Evolutionary conservation across 2,888 invertebrate species (phyloP), one percentile per base, ranked within the genome.

Genomic region (Tetranychus truncatus): DNA sequence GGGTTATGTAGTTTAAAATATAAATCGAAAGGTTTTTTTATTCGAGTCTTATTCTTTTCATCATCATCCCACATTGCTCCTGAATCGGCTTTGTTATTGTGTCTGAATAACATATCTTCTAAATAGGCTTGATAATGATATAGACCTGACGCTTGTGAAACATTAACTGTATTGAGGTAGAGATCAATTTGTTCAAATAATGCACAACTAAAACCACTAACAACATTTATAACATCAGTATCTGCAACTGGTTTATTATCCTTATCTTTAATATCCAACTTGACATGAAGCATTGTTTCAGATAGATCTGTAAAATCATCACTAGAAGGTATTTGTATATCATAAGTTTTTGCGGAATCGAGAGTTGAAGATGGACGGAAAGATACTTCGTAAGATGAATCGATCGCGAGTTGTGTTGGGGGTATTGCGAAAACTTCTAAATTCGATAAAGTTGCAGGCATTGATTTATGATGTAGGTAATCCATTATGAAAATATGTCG

Each of bases 401-500:
- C 69, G 1, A 69, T 69, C 1, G 69, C 69, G 11, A 20, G 15
- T 8, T 69, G 69, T 6, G 69, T 69, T 3, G n/a, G 69, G 6
- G 69, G 69, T 5, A 69, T 24, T 6, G 18, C 11, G 1, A 69
- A 69, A 11, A 69, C 20, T 24, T 69, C 69, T 11, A 69, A 20
- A 4, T 69, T 20, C 6, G n/a, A n/a, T 20, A n/a, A n/a, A 6
- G 69, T 69, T 5, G 69, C 69, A 8, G 69, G 69, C 15, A 69
- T 20, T 5, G 69, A 69, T 4, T 9, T 20, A 8, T 20, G 11
- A 69, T 69, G 69, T 5, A 69, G 20, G 1, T 69, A 69, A 20
- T 69, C 69, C 69, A 69, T 69, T 69, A 46, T 46, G 46, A 11
- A 21, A 69, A 69, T 0, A 69, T 69, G 20, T 69, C 69, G 5